Conservation (phyloP, 2,888 invertebrate genomes). For the Synergus japonicus region DNA sequence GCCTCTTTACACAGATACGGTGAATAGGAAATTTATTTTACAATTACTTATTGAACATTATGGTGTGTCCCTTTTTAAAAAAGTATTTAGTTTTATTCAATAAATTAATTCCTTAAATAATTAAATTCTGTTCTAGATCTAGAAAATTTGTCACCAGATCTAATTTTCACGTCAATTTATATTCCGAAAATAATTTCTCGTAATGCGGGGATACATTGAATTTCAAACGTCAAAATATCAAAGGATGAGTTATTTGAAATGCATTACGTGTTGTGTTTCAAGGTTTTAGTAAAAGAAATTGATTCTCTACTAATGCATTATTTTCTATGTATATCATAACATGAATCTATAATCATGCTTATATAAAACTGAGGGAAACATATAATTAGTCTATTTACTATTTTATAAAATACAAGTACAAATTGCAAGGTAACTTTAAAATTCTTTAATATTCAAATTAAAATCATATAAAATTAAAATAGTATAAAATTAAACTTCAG, state of each 20-base stretch:
- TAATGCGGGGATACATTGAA: slow-evolving; percentile 1
- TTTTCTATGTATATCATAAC: neutral
- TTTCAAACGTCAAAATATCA: neutral
- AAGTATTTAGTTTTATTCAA: neutral
- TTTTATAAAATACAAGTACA: neutral
- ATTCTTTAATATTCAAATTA: neutral
- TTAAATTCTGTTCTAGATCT: too few relatives aligned
- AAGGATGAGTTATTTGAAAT: slow-evolving; percentile 23
- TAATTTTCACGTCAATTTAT: neutral
- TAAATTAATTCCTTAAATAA: too few relatives aligned
- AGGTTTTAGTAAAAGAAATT: neutral
- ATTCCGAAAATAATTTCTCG: neutral
- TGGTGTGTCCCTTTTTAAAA: neutral
- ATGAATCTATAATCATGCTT: neutral
- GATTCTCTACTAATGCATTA: neutral
- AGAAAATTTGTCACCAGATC: too few relatives aligned
- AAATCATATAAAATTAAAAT: neutral
- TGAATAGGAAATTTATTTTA: neutral
- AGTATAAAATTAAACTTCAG: neutral
- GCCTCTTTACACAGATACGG: neutral
- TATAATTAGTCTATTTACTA: neutral
- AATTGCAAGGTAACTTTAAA: too few relatives aligned
- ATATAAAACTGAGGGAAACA: neutral
- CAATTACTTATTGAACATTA: neutral
- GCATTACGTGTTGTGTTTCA: slow-evolving; percentile 19